These are phyloP conservation scores for Spisula subtruncata DNA, from an alignment of 2,888 invertebrate species.

Conservation along the genomic window DNA sequence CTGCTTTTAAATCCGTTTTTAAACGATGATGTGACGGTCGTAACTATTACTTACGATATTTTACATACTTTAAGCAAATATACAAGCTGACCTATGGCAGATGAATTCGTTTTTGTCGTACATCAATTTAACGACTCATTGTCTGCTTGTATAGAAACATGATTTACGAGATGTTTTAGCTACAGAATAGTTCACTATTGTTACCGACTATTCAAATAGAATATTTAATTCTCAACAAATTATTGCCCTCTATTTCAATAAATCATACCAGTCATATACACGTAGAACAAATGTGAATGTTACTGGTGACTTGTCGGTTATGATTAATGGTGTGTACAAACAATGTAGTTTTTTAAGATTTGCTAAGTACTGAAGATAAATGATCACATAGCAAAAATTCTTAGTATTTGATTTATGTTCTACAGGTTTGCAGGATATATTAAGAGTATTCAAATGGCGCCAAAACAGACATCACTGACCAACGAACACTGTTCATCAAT, in stretches of 20 bases:
- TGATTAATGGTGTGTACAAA: not conserved
- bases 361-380: not conserved
- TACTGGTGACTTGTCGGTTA: not conserved
- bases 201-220: not conserved
- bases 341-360: not conserved
- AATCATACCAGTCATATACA: not conserved
- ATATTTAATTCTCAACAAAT: not conserved
- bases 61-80: no score
- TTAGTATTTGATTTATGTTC: no score
- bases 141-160: not conserved
- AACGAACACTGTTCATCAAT: no score
- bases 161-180: not conserved
- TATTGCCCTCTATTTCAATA: not conserved
- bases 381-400: not conserved
- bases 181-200: not conserved
- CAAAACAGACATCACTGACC: no score
- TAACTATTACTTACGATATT: no score
- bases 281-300: not conserved
- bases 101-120: not conserved
- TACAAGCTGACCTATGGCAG: no score
- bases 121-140: not conserved
- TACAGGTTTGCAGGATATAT: no score
- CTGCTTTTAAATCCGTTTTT: not conserved
- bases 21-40: no score
- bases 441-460: no score